phyloP scores from a whole-genome alignment of 2,797 vertebrate genomes.

The Syndactyla subalaris region DNA sequence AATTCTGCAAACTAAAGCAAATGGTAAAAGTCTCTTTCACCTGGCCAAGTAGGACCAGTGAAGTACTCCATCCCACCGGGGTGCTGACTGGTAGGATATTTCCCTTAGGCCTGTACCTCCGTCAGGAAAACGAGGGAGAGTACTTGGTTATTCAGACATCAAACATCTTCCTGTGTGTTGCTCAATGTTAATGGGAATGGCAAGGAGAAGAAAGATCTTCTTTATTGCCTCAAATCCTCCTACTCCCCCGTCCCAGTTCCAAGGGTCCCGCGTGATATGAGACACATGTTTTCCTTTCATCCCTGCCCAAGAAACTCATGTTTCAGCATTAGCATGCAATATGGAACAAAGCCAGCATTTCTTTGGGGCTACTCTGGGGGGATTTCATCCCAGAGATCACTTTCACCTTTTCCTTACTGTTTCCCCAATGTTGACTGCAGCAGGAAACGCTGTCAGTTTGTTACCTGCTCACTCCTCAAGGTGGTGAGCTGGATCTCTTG shows the following conservation, averaged over 20 bases:
- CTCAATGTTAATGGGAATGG: background rate
- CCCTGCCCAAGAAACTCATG: constrained; percentile 11
- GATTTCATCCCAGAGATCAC: background rate
- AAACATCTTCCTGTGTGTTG: background rate
- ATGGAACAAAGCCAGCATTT: constrained; percentile 44
- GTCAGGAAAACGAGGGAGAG: background rate
- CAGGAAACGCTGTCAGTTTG: background rate
- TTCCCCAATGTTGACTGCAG: background rate
- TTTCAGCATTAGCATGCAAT: constrained; percentile 40
- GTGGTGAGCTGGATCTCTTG: background rate
- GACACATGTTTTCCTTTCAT: constrained; percentile 44
- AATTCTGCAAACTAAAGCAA: background rate
- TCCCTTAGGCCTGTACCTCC: background rate
- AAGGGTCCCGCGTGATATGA: background rate
- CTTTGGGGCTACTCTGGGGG: background rate
- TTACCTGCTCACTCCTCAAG: background rate
- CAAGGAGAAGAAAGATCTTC: constrained; percentile 35
- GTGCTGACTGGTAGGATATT: background rate
- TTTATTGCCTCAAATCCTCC: constrained; percentile 35
- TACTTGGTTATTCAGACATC: background rate
- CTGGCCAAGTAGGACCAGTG: background rate
- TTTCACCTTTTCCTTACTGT: constrained; percentile 10
- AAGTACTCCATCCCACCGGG: background rate
- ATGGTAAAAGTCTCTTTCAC: background rate
- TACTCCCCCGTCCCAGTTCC: background rate